Percentiles rank a stretch among this genome's conserved stretches.
phyloP scores from a whole-genome alignment of 2,797 vertebrate species.

The Cossypha niveicapilla region DNA sequence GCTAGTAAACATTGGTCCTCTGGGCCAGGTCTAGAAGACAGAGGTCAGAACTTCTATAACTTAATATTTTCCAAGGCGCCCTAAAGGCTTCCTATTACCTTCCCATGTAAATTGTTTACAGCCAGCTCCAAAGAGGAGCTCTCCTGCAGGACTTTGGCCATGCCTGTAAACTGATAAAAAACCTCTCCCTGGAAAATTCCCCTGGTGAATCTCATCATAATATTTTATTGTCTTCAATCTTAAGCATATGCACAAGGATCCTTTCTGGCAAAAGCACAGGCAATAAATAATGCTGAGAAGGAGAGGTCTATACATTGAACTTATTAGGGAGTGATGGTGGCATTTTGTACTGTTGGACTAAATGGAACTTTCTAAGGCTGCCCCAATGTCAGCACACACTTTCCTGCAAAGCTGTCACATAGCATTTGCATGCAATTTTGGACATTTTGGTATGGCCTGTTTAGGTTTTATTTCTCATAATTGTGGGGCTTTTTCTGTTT shows the following conservation, averaged over 20 bases:
- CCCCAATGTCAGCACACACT: background rate
- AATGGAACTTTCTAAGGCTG: background rate
- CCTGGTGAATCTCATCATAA: background rate
- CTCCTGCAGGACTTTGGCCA: background rate
- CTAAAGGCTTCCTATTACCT: slow-evolving; percentile 44
- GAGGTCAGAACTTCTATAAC: slow-evolving; percentile 49
- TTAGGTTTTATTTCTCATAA: slow-evolving; percentile 25
- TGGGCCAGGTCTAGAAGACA: slow-evolving; percentile 38
- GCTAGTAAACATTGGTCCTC: slow-evolving; percentile 42
- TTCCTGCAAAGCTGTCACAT: background rate
- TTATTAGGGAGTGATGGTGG: background rate
- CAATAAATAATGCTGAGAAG: slow-evolving; percentile 16
- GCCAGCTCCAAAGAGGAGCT: slow-evolving; percentile 4
- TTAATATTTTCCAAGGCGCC: slow-evolving; percentile 59
- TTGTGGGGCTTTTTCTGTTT: slow-evolving; percentile 19
- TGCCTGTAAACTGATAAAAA: slow-evolving; percentile 32
- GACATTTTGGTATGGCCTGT: background rate
- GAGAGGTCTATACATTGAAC: background rate
- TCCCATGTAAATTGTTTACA: slow-evolving; percentile 34
- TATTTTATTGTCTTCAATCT: slow-evolving; percentile 17
- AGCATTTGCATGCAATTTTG: slow-evolving; percentile 1
- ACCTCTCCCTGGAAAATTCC: slow-evolving; percentile 13
- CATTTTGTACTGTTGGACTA: background rate
- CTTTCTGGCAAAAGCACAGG: background rate
- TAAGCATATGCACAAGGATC: background rate